Evolutionary conservation across 2,888 invertebrate genomes (phyloP).

Genomic region (Emmelina monodactyla): DNA sequence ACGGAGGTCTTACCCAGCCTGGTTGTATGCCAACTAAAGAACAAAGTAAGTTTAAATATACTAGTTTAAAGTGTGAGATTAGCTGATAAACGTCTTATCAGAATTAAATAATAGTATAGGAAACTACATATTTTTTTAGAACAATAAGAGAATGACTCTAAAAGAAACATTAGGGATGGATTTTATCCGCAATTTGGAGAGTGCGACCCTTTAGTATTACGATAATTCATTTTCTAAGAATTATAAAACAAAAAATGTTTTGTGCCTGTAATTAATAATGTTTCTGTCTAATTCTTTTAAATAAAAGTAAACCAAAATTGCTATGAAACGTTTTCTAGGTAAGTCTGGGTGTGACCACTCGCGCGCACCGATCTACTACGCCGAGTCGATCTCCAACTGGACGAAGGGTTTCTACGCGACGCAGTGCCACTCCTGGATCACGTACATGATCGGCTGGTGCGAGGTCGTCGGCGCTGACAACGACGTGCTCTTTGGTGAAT

Average conservation of each 20-base stretch:
- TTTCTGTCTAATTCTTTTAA: no score
- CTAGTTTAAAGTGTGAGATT: no score
- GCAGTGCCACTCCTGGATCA: conserved; percentile 59
- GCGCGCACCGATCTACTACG: conserved; percentile 66
- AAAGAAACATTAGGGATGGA: no score
- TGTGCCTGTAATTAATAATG: no score
- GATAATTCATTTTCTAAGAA: no score
- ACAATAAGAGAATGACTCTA: no score
- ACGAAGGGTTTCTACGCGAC: conserved; percentile 65
- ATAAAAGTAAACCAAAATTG: not conserved
- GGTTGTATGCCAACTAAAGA: conserved; percentile 49
- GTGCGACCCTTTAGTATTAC: no score
- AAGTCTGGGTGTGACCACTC: conserved; percentile 67
- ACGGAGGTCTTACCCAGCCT: conserved; percentile 65
- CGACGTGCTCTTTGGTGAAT: conserved; percentile 57
- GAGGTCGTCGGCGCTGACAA: conserved; percentile 29
- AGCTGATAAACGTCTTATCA: no score
- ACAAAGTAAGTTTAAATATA: conserved; percentile 25
- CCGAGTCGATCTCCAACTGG: conserved; percentile 60
- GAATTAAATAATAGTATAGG: no score
- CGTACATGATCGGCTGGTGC: conserved; percentile 60
- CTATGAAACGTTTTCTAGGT: conserved; percentile 30
- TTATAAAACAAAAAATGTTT: no score
- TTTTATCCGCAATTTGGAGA: no score
- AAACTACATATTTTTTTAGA: no score